Evolutionary conservation across 2,113 vertebrate species (phyloP).

Genomic region (Dryoscopus gambensis): DNA sequence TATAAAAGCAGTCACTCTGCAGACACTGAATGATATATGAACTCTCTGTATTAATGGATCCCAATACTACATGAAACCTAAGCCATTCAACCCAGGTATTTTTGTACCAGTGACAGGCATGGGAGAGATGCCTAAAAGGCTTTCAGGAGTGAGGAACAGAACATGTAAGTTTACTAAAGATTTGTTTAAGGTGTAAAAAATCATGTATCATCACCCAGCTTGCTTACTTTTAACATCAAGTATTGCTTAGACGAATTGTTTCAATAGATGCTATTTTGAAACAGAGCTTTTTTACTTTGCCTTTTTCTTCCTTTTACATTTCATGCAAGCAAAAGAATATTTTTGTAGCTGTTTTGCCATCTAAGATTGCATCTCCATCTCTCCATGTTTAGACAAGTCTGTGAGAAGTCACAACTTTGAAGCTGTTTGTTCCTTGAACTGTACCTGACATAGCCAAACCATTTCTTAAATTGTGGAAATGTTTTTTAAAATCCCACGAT

Average conservation of each 20-base stretch:
- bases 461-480: background rate
- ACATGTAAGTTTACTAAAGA: background rate
- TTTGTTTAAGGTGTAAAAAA: background rate
- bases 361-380: background rate
- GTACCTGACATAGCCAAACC: background rate
- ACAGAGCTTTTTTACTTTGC: background rate
- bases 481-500: background rate
- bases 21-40: background rate
- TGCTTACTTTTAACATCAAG: background rate
- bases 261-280: background rate
- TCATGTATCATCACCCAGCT: background rate
- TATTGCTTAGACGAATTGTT: background rate
- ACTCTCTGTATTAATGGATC: background rate
- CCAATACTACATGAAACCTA: background rate
- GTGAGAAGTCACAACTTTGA: background rate
- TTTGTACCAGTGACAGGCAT: background rate
- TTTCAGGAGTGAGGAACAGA: background rate
- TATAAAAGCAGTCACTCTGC: background rate
- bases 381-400: background rate
- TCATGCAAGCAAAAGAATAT: background rate
- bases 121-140: background rate
- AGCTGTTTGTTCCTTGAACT: background rate
- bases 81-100: background rate
- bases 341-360: background rate
- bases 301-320: background rate